Percentiles rank a stretch among this genome's conserved stretches.
Conservation (phyloP, 2,113 vertebrate species). For the Okapia johnstoni region DNA sequence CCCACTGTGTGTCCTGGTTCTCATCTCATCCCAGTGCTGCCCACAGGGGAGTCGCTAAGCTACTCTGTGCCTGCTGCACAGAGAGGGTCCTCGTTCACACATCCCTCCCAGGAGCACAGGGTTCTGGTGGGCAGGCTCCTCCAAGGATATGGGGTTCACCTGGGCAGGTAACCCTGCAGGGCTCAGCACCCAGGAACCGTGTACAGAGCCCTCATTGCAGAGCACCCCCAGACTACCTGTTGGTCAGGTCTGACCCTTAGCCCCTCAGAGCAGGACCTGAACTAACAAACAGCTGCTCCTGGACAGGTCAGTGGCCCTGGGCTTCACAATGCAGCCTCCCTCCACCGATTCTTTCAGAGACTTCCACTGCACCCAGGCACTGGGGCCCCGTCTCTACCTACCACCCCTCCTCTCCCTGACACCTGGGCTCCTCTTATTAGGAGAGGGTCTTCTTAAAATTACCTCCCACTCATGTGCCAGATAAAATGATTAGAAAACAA, state of each 20-base stretch:
- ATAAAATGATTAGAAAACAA: too few relatives aligned
- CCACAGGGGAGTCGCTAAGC: rapidly evolving
- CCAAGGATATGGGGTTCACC: not conserved
- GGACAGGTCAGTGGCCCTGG: not conserved
- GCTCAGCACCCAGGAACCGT: not conserved
- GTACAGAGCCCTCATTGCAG: not conserved
- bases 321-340: not conserved
- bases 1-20: not conserved
- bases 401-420: not conserved
- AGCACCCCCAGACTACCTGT: not conserved
- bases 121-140: not conserved
- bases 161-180: not conserved
- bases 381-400: not conserved
- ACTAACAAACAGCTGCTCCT: not conserved
- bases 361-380: not conserved
- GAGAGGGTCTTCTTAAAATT: not conserved
- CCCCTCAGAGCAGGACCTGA: not conserved
- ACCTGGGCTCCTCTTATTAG: not conserved
- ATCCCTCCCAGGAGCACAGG: not conserved
- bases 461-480: not conserved
- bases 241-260: not conserved
- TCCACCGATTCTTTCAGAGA: not conserved
- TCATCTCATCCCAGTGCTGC: not conserved
- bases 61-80: not conserved
- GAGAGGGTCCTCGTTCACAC: not conserved